Evolutionary conservation across 2,888 invertebrate species (phyloP), one percentile per base, ranked within the genome.

Genomic region (Tenthredo mesomela): DNA sequence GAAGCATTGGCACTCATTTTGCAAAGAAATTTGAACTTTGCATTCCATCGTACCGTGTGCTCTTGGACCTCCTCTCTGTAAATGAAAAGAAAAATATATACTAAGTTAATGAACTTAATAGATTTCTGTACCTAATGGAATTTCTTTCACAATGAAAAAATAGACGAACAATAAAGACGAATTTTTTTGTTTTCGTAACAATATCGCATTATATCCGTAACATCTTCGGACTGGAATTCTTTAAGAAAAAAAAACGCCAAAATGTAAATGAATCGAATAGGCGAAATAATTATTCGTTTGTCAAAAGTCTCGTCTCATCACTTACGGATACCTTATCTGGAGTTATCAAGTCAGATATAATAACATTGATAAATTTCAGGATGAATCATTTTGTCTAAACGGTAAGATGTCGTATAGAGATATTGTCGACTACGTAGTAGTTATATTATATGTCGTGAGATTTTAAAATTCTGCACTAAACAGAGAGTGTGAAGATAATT

Each of bases 1-100:
- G 97, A 97, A 71, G 98, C 98, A 94, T 98, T 98, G 88, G 99
- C 98, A 93, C 97, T 97, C 97, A 99, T 99, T 94, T 99, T 98
- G 95, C 98, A 99, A 87, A 96, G 96, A 94, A 99, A 99, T 90
- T 96, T 96, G 94, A 98, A 99, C 91, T 96, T 96, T 86, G 97
- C 97, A 93, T 97, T 96, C 99, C 99, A 99, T 94, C 96, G 96
- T 90, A 99, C 99, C 89, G 97, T 96, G 95, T 99, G 98, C 93
- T 98, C 97, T 89, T 96, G 95, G 87, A 99, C 98, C 94, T 98
- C 98, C 94, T 98, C 97, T 91, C 98, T 98, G 94, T 10, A 95
- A 95, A 10, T 93, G 91, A 87, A 87, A 82, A 87, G 87, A 85
- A 87, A 50, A 1, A 54, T 6, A 33, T 33, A 33, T 33, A n/a